Conservation (phyloP, 2,113 vertebrate species). For the Nycticebus coucang region DNA sequence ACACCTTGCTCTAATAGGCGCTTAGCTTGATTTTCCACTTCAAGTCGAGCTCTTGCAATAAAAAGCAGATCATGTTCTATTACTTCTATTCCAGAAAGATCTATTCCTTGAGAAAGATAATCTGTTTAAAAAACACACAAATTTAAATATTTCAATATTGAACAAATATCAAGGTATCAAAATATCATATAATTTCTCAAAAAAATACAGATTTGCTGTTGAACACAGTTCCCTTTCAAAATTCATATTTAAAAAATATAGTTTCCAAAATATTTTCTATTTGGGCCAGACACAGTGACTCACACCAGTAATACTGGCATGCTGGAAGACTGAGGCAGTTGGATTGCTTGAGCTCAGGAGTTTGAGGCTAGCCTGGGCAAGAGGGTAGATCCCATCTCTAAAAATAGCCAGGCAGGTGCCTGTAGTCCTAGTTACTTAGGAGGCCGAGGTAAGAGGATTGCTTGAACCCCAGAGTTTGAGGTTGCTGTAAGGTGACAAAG, state of each 20-base stretch:
- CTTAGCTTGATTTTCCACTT: slow-evolving; percentile 98
- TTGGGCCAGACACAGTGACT: no score
- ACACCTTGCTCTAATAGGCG: slow-evolving; percentile 96
- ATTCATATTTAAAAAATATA: background rate
- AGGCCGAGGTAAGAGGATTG: no score
- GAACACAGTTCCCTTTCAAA: slow-evolving; percentile 9
- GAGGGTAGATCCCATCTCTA: no score
- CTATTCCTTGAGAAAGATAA: slow-evolving; percentile 97
- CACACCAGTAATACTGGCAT: no score
- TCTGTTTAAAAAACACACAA: slow-evolving; percentile 85
- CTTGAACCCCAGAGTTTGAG: no score
- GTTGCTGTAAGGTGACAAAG: no score
- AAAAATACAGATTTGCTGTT: background rate
- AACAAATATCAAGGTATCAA: slow-evolving; percentile 36
- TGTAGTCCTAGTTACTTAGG: no score
- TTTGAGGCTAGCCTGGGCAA: no score
- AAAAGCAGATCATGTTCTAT: slow-evolving; percentile 97
- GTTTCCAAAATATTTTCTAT: background rate
- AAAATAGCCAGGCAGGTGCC: no score
- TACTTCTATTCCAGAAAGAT: slow-evolving; percentile 97
- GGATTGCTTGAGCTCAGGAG: no score
- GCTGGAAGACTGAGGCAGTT: no score
- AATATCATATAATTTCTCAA: background rate
- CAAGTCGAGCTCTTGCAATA: slow-evolving; percentile 96
- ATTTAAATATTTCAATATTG: slow-evolving; percentile 47